Evolutionary conservation across 2,888 invertebrate species (phyloP).

Genomic region (Balanococcus diminutus): DNA sequence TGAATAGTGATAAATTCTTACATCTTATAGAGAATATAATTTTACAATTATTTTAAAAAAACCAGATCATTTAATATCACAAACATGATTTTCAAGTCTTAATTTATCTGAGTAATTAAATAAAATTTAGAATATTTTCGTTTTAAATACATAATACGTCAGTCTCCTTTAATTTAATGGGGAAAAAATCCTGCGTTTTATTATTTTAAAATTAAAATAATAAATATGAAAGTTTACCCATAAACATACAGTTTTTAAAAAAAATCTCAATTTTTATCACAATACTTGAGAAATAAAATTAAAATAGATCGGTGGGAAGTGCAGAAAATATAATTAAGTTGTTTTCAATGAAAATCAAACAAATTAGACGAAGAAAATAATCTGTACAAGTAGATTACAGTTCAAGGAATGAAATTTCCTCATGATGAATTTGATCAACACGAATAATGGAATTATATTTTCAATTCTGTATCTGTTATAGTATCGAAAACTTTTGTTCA

Average conservation of each 20-base stretch:
- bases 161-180: background rate
- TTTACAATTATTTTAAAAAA: background rate
- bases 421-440: background rate
- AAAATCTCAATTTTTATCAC: background rate
- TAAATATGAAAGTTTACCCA: background rate
- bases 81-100: slow-evolving; percentile 26
- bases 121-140: background rate
- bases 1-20: background rate
- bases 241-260: background rate
- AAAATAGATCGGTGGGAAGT: background rate
- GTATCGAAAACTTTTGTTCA: background rate
- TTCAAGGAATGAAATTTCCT: background rate
- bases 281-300: background rate
- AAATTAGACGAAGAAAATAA: background rate
- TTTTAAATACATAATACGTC: background rate
- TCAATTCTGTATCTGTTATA: too few relatives aligned
- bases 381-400: background rate
- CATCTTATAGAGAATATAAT: background rate
- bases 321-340: background rate
- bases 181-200: background rate
- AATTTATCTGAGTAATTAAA: background rate
- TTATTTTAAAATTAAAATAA: background rate
- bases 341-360: background rate
- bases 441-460: too few relatives aligned
- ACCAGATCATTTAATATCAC: slow-evolving; percentile 21